Evolutionary conservation across 2,113 vertebrate species (phyloP).

Genomic region (Tychaedon coryphoeus): DNA sequence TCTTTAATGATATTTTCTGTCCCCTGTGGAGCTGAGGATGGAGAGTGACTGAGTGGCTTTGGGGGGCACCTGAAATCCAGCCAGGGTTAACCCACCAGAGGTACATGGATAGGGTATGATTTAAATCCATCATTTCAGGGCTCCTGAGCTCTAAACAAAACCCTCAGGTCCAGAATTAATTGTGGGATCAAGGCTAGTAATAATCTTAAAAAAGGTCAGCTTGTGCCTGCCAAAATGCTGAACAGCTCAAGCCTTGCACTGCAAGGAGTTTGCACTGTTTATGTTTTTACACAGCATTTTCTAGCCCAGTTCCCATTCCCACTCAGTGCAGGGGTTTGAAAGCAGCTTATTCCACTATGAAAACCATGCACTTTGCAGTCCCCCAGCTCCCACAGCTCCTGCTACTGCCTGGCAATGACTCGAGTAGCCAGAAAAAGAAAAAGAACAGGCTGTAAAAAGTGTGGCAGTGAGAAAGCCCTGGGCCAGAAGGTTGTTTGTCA

Average conservation of each 20-base stretch:
- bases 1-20: neutral
- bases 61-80: neutral
- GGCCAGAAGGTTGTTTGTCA: neutral
- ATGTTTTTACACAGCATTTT: neutral
- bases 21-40: neutral
- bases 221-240: neutral
- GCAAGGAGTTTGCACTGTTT: neutral
- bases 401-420: neutral
- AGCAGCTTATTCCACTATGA: neutral
- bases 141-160: neutral
- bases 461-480: neutral
- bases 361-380: neutral
- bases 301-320: neutral
- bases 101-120: too few species aligned
- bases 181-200: neutral
- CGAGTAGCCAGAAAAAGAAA: neutral
- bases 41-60: neutral
- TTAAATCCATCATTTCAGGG: neutral
- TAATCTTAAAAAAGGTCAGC: neutral
- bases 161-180: neutral
- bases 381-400: neutral
- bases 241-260: neutral
- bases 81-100: neutral
- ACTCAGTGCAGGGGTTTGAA: neutral
- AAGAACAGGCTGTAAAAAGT: neutral